Evolutionary conservation across 2,888 invertebrate genomes (phyloP), one percentile per base, ranked within the genome.

Genomic region (Leucophora obtusa): DNA sequence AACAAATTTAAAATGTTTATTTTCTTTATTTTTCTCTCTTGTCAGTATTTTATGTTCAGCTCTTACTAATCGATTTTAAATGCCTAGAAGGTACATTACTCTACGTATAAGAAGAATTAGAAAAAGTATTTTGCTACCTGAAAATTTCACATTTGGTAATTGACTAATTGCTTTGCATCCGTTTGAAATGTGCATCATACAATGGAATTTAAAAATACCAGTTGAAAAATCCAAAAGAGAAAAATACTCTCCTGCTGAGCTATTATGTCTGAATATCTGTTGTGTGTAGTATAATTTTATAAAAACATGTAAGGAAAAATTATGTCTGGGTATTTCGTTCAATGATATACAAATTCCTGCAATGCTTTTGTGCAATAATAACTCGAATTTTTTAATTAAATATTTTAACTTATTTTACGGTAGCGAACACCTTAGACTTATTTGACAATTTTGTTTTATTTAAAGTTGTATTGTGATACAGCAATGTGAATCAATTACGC

Each of bases 51-150:
- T 43, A 10, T 18, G 56, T 18, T 28, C 15, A 60, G 28, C 69
- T 35, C 47, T 59, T 33, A 35, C 54, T 71, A 77, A 77, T 70
- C 17, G 53, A 60, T 77, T 77, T 18, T 59, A 71, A 53, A 76
- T 65, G 53, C 59, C 14, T 43, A 35, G 35, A 35, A 10, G 35
- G 1, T 43, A 2, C 43, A 11, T 21, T 21, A 21, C 21, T 21
- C 14, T 14, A 11, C 11, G 14, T 43, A 43, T 14, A 2, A 14
- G 11, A 43, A 3, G 14, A 14, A 43, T 14, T 14, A n/a, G 43
- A 47, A 33, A 5, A 17, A 38, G 38, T 18, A 9, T 1, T 50
- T 47, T 43, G 21, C n/a, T 76, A 69, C 63, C 58, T 69, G 63
- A 6, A 38, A 50, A 10, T 58, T 53, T 63, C 69, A 70, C 58